A percentile compares a stretch with the other conserved stretches of the same genome.
Conservation (phyloP, 2,113 vertebrate genomes). For the Bostrychus sinensis region DNA sequence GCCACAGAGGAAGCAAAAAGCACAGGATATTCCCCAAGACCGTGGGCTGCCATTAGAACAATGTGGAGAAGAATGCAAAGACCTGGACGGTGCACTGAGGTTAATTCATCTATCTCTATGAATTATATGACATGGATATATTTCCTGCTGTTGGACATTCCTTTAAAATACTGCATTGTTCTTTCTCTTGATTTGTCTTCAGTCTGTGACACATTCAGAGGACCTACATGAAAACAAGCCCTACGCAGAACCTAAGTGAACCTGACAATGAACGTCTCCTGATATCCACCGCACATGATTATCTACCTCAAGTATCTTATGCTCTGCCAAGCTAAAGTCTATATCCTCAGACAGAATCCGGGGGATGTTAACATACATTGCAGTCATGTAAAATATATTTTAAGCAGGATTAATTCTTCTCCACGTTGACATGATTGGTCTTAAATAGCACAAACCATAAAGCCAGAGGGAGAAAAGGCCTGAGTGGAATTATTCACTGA, state of each 20-base stretch:
- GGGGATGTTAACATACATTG: constrained; percentile 58
- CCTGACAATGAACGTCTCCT: constrained; percentile 60
- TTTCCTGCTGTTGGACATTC: constrained; percentile 38
- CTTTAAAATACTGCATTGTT: constrained; percentile 51
- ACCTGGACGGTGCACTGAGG: constrained; percentile 61
- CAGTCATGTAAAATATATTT: constrained; percentile 68
- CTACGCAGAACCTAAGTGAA: constrained; percentile 38
- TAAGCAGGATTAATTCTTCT: constrained; percentile 75
- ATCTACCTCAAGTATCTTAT: constrained; percentile 65
- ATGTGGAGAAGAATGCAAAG: constrained; percentile 65
- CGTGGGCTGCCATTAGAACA: constrained; percentile 70
- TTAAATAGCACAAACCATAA: constrained; percentile 77
- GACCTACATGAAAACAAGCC: constrained; percentile 49
- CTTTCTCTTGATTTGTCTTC: constrained; percentile 34
- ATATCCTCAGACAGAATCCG: constrained; percentile 68
- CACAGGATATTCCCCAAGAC: constrained; percentile 68
- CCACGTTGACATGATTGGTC: constrained; percentile 77
- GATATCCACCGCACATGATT: constrained; percentile 45
- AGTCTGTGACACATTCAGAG: constrained; percentile 51
- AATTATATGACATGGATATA: constrained; percentile 55
- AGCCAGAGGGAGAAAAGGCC: constrained; percentile 70
- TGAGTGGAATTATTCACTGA: constrained; percentile 74
- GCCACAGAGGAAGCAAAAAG: constrained; percentile 62
- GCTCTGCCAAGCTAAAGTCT: constrained; percentile 51
- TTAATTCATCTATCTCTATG: constrained; percentile 71